A percentile compares a stretch with the other conserved stretches of the same genome.
These are phyloP conservation scores for Acanthopagrus latus DNA, from an alignment of 2,797 vertebrate species.

Conservation along the genomic window DNA sequence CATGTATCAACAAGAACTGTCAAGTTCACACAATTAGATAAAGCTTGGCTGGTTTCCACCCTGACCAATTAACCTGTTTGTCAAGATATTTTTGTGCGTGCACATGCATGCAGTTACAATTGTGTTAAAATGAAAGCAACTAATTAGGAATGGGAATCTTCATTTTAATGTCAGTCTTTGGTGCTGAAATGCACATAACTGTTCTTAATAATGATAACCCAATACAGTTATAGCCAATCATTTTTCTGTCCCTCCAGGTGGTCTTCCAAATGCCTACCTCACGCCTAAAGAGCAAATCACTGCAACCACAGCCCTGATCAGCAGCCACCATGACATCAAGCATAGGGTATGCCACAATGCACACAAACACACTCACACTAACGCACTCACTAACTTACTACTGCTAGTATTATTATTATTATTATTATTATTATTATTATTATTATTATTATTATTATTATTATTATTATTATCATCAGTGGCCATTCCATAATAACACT, in stretches of 20 bases:
- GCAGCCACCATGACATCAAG: constrained; percentile 97
- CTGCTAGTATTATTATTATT: background rate
- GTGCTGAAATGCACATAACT: background rate
- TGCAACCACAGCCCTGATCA: constrained; percentile 95
- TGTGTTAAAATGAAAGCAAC: background rate
- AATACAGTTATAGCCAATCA: background rate
- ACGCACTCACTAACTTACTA: background rate
- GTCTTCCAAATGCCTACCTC: constrained; percentile 98
- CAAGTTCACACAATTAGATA: background rate
- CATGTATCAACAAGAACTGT: background rate
- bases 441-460: no score
- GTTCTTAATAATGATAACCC: background rate
- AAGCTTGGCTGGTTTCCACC: background rate
- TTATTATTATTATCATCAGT: no score
- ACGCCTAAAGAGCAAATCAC: constrained; percentile 93
- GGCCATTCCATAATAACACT: background rate
- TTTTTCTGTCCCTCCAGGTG: constrained; percentile 75
- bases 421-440: background rate
- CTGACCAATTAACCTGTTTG: background rate
- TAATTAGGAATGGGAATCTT: background rate
- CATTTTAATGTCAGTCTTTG: background rate
- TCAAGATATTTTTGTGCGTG: background rate
- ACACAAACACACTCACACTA: constrained; percentile 2
- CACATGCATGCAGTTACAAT: background rate
- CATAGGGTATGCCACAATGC: constrained; percentile 88